Percentiles rank a stretch among this genome's conserved stretches.
Conservation (phyloP, 2,797 vertebrate species). For the Jordanella pulchra region DNA sequence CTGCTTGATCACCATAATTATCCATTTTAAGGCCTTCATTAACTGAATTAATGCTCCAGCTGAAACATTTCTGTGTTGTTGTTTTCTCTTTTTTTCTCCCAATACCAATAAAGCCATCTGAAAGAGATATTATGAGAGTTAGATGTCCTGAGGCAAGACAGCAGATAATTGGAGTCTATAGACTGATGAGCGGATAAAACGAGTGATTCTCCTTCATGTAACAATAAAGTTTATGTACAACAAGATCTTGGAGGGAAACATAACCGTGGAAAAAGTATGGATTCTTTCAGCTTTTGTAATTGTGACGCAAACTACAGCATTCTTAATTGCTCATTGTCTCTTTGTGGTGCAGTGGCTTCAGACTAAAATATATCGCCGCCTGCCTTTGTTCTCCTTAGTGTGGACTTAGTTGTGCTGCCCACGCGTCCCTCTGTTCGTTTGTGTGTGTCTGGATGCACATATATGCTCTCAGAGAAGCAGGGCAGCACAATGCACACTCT, state of each 20-base stretch:
- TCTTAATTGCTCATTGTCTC: conserved; percentile 40
- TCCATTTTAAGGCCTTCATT: conserved; percentile 72
- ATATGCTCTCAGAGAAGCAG: conserved; percentile 15
- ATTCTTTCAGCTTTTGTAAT: conserved; percentile 40
- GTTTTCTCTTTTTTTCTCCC: conserved; percentile 2
- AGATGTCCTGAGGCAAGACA: conserved; percentile 44
- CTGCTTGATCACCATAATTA: conserved; percentile 69
- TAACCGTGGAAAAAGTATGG: background rate
- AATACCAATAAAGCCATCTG: conserved; percentile 52
- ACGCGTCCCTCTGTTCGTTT: conserved; percentile 27
- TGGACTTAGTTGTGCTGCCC: conserved; percentile 55
- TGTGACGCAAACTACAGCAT: conserved; percentile 11
- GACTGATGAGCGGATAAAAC: conserved; percentile 48
- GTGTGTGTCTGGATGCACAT: conserved; percentile 36
- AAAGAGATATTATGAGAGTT: conserved; percentile 46
- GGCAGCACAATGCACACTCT: conserved; percentile 32
- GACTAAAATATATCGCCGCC: conserved; percentile 35
- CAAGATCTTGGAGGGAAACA: conserved; percentile 27
- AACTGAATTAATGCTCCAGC: conserved; percentile 61
- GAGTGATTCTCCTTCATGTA: conserved; percentile 28
- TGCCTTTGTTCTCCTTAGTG: conserved; percentile 45
- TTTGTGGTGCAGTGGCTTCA: conserved; percentile 32
- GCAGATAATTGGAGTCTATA: conserved; percentile 57
- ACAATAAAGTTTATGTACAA: conserved; percentile 42
- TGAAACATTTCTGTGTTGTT: conserved; percentile 34